Base-by-base conservation (phyloP, 2,113 vertebrate genomes). In the Melanerpes aurifrons region DNA sequence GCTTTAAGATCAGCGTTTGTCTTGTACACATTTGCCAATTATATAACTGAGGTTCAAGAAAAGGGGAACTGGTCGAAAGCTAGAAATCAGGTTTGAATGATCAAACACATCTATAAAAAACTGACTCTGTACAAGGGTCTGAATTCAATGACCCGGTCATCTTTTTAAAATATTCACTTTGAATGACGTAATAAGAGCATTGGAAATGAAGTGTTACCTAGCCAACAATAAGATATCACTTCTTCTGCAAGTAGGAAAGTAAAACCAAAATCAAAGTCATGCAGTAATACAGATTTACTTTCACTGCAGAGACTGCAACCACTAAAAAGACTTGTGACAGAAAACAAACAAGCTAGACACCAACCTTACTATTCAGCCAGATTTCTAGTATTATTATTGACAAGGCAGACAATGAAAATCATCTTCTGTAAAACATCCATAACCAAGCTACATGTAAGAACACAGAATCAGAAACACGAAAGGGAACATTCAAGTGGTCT, bases 381-480 rank as follows among this genome's bases (percentile, higher is more conserved):
- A 81, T 68, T 57, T 75, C 62, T 40, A 29, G 6, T 20, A 29
- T 4, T 64, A 35, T 8, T 17, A 68, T 14, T 16, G 1, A 12
- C 43, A 71, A 66, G 35, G 16, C n/a, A 78, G 71, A 56, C 50
- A 82, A 53, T 67, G 70, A 85, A 75, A 66, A 61, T 12, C 21
- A 77, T 48, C 31, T 1, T 3, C 35, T 4, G 28, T 57, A 73
- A 85, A 88, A 48, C 18, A 35, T 32, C 11, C 40, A 32, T 28
- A 81, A 62, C 37, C 26, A 29, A 47, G 25, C 31, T 64, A 70
- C 43, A 24, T 3, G 19, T 71, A 79, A 88, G 61, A 76, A 68
- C 0, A 0, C 54, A 56, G 43, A 81, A 86, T 7, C 47, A 53
- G 64, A 84, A 75, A 53, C 0, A 0, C 21, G 50, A 12, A 66